phyloP scores from a whole-genome alignment of 2,113 vertebrate genomes.

The Reinhardtius hippoglossoides region DNA sequence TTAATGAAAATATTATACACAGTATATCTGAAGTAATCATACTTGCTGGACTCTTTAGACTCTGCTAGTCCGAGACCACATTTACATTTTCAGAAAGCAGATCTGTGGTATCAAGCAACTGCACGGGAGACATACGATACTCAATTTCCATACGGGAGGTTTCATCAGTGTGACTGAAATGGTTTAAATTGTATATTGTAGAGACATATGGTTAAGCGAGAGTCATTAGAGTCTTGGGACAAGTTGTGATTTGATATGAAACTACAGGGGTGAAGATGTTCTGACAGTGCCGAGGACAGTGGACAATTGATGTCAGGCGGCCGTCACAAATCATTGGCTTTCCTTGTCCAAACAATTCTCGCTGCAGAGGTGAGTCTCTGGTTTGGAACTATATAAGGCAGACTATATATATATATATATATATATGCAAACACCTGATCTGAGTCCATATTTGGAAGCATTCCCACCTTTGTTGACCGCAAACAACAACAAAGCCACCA shows the following conservation, averaged over 20 bases:
- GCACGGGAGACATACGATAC: not conserved
- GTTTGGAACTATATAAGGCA: not conserved
- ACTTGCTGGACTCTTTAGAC: no score
- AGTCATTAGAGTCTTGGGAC: slow-evolving; percentile 21
- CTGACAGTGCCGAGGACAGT: not conserved
- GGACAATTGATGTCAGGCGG: no score
- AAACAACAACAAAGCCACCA: no score
- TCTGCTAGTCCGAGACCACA: no score
- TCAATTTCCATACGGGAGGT: not conserved
- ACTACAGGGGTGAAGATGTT: slow-evolving; percentile 11
- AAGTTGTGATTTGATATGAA: slow-evolving; percentile 38
- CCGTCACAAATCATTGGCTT: not conserved
- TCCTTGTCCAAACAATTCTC: not conserved
- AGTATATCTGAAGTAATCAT: not conserved
- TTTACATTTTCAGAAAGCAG: not conserved
- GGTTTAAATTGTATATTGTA: slow-evolving; percentile 17
- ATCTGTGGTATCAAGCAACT: not conserved
- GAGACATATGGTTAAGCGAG: slow-evolving; percentile 17
- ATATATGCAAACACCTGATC: no score
- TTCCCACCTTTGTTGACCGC: no score
- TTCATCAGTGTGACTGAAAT: not conserved
- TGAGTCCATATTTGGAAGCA: no score
- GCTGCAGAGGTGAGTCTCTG: not conserved
- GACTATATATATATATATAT: no score
- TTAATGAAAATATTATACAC: not conserved